Evolutionary conservation across 2,888 invertebrate genomes (phyloP).

Genomic region (Cybosia mesomella): DNA sequence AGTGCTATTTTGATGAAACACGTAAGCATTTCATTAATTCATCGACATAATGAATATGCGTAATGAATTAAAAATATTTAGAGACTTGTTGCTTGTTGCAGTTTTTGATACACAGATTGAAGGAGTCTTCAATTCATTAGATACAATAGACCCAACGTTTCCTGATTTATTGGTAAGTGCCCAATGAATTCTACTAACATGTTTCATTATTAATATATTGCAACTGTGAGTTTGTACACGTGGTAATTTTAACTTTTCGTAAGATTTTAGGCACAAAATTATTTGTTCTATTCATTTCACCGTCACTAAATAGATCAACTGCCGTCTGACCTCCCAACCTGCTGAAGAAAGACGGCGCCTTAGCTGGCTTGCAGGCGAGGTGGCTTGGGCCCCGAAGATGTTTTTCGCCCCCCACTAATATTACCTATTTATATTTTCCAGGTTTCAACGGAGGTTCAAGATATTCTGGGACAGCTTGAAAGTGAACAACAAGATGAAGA

Average conservation of each 20-base stretch:
- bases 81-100: constrained; percentile 44
- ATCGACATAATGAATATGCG: not conserved
- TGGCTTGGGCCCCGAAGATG: too few relatives aligned
- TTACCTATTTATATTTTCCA: constrained; percentile 43
- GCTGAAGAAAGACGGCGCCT: too few relatives aligned
- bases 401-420: too few relatives aligned
- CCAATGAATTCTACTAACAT: not conserved
- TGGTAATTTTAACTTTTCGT: too few relatives aligned
- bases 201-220: not conserved
- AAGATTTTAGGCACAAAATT: too few relatives aligned
- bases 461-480: constrained; percentile 57
- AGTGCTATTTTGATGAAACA: constrained; percentile 56
- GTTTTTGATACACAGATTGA: constrained; percentile 58
- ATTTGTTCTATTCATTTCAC: too few relatives aligned
- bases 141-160: constrained; percentile 52
- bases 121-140: constrained; percentile 52
- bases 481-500: constrained; percentile 24
- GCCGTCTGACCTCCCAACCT: too few relatives aligned
- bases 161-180: constrained; percentile 62
- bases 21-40: constrained; percentile 47
- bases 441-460: constrained; percentile 58
- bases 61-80: not conserved
- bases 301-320: too few relatives aligned
- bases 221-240: too few relatives aligned
- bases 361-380: too few relatives aligned